These are phyloP conservation scores for Anagrus nilaparvatae DNA, from an alignment of 1,140 invertebrate genomes.

Conservation along the genomic window DNA sequence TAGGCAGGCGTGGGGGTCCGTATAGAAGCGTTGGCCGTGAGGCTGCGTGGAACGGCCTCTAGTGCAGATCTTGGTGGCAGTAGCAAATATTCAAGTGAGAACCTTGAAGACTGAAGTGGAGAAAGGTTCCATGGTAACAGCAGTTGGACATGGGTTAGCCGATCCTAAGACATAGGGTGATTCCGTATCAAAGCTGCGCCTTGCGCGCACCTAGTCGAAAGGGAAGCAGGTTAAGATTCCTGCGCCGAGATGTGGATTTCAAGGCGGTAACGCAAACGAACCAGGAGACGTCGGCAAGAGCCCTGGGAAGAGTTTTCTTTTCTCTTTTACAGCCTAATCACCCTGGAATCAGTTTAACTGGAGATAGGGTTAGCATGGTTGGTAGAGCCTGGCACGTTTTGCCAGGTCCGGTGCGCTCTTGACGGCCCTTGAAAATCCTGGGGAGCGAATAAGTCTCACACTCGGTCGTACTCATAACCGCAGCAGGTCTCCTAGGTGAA, in stretches of 20 bases:
- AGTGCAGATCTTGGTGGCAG: conserved; percentile 76
- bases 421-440: conserved; percentile 40
- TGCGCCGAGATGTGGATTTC: conserved; percentile 53
- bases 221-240: conserved; percentile 62
- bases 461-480: conserved; percentile 62
- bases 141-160: conserved; percentile 78
- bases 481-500: conserved; percentile 78
- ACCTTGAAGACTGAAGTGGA: conserved; percentile 74
- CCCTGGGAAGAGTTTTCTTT: conserved; percentile 68
- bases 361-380: conserved; percentile 30
- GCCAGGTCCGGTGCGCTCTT: too few species aligned
- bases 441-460: conserved; percentile 47
- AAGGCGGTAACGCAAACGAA: conserved; percentile 48
- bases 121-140: conserved; percentile 84
- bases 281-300: conserved; percentile 55
- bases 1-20: conserved; percentile 61
- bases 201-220: conserved; percentile 44
- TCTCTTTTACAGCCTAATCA: conserved; percentile 54
- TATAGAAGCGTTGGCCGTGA: conserved; percentile 61
- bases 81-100: conserved; percentile 79
- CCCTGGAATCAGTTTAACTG: conserved; percentile 57
- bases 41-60: conserved; percentile 62
- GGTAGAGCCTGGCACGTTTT: too few species aligned
- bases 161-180: conserved; percentile 61
- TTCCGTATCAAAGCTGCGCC: conserved; percentile 16